A percentile compares a stretch with the other conserved stretches of the same genome.
These are phyloP conservation scores for Rhorus exstirpatorius DNA, from an alignment of 2,888 invertebrate genomes.

Conservation along the genomic window DNA sequence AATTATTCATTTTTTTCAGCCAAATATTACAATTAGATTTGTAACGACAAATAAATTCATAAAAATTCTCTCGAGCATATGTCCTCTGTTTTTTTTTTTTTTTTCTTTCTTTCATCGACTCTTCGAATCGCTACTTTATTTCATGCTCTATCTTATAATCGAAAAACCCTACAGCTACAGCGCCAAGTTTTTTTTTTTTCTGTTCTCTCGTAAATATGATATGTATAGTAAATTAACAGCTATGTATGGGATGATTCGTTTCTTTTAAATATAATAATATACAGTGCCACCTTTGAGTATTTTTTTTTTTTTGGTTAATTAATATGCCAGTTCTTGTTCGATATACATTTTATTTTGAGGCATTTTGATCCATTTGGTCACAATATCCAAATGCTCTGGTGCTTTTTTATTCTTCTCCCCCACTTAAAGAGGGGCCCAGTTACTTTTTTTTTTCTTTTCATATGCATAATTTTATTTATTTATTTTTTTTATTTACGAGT, in stretches of 20 bases:
- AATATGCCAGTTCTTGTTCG: not conserved
- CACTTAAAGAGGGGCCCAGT: not conserved
- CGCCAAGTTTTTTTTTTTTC: conserved; percentile 14
- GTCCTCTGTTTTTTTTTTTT: no score
- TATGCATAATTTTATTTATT: conserved; percentile 28
- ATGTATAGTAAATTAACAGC: conserved; percentile 79
- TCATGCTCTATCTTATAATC: conserved; percentile 49
- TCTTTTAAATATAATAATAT: conserved; percentile 41
- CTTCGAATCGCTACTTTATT: conserved; percentile 20
- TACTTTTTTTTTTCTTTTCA: conserved; percentile 5
- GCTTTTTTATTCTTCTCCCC: not conserved
- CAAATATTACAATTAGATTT: conserved; percentile 27
- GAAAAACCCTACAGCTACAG: conserved; percentile 53
- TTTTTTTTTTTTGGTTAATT: not conserved
- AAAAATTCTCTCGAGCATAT: conserved; percentile 46
- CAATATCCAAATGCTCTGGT: no score
- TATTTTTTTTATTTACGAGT: conserved; percentile 15
- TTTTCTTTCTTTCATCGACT: conserved; percentile 9
- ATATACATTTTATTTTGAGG: not conserved
- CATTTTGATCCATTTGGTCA: no score
- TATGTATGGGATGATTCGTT: conserved; percentile 68
- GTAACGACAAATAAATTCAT: conserved; percentile 49
- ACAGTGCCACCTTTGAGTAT: conserved; percentile 27
- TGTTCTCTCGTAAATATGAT: conserved; percentile 76
- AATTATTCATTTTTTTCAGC: conserved; percentile 1